These are phyloP conservation scores for Ceyx melanurus DNA, from an alignment of 2,113 vertebrate species.

Conservation along the genomic window DNA sequence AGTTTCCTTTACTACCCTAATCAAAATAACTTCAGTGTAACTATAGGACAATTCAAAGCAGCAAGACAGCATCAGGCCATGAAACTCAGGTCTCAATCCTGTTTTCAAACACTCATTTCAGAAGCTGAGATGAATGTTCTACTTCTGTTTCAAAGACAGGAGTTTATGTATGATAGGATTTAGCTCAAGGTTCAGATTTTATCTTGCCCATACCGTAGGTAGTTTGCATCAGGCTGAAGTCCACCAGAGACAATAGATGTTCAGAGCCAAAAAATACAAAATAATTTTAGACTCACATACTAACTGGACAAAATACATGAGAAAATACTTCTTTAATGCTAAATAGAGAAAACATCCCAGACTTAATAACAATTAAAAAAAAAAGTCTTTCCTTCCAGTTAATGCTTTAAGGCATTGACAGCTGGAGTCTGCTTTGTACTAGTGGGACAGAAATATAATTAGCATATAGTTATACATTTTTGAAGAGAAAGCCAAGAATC, in stretches of 20 bases:
- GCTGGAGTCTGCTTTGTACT: neutral
- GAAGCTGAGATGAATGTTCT: constrained; percentile 9
- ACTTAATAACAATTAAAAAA: neutral
- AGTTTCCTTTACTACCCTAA: constrained; percentile 20
- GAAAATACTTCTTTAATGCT: neutral
- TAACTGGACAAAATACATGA: neutral
- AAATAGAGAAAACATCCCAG: neutral
- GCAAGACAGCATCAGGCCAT: neutral
- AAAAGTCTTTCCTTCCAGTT: neutral
- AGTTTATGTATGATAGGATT: neutral
- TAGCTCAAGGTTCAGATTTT: constrained; percentile 8
- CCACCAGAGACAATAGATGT: neutral
- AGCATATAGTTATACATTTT: neutral
- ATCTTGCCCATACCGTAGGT: accelerated
- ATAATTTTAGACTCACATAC: neutral
- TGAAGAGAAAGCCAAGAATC: neutral
- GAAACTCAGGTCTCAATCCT: neutral
- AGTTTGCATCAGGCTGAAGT: neutral
- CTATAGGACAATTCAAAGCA: constrained; percentile 19
- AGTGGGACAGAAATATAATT: neutral
- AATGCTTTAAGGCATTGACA: neutral
- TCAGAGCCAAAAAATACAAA: neutral
- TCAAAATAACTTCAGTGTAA: constrained; percentile 37
- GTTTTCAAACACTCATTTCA: neutral
- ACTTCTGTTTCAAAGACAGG: constrained; percentile 20